Conservation (phyloP, 2,797 vertebrate species). For the Pogoniulus pusillus region DNA sequence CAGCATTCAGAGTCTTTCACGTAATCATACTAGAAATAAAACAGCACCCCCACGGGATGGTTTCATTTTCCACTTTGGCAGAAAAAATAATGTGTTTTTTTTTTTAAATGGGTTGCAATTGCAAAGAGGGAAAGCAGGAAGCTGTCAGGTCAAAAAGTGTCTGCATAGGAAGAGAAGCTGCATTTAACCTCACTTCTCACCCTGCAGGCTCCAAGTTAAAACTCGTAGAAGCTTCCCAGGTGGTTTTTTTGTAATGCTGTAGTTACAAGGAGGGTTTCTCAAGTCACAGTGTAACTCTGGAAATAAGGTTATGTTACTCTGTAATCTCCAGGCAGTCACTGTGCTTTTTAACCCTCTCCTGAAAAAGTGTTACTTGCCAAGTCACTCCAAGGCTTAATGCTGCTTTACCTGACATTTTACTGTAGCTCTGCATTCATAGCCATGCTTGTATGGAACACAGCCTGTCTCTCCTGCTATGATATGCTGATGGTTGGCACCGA, state of each 20-base stretch:
- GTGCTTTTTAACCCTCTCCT: background rate
- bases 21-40: background rate
- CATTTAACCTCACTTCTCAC: accelerated
- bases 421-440: background rate
- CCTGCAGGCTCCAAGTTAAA: background rate
- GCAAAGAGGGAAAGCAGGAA: background rate
- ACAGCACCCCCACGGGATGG: accelerated
- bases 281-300: background rate
- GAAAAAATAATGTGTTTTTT: no score
- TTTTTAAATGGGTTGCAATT: background rate
- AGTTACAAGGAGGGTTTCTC: background rate
- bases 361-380: accelerated
- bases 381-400: accelerated
- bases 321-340: no score
- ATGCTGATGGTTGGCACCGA: background rate
- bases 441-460: accelerated
- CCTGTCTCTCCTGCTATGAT: accelerated
- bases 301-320: no score
- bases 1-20: background rate
- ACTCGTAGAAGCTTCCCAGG: background rate
- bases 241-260: background rate
- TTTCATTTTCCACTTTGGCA: background rate
- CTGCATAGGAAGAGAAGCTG: background rate
- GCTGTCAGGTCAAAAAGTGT: no score
- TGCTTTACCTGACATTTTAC: background rate